These are phyloP conservation scores for Taenaris catops DNA, from an alignment of 2,888 invertebrate genomes.

Conservation along the genomic window DNA sequence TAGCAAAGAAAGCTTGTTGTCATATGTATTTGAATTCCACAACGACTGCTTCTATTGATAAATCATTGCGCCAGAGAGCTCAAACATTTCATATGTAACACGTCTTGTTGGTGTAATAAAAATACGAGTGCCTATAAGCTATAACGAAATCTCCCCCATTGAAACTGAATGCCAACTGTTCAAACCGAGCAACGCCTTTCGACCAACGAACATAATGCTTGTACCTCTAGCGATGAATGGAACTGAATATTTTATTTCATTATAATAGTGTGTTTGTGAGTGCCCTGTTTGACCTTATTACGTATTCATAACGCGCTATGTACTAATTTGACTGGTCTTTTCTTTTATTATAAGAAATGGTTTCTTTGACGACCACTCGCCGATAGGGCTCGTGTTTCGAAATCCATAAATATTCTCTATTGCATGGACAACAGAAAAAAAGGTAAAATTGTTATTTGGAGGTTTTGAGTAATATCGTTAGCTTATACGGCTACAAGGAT, in stretches of 20 bases:
- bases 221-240: slow-evolving; percentile 65
- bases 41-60: no score
- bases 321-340: slow-evolving; percentile 75
- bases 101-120: slow-evolving; percentile 12
- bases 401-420: slow-evolving; percentile 33
- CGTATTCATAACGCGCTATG: slow-evolving; percentile 71
- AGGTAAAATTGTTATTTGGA: slow-evolving; percentile 4
- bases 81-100: slow-evolving; percentile 7
- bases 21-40: no score
- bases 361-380: slow-evolving; percentile 57
- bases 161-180: slow-evolving; percentile 60
- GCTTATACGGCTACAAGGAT: no score
- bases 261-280: slow-evolving; percentile 68
- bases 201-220: slow-evolving; percentile 45
- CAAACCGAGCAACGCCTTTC: slow-evolving; percentile 68
- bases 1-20: no score
- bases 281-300: slow-evolving; percentile 76
- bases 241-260: slow-evolving; percentile 74
- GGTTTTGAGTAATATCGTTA: slow-evolving; percentile 6
- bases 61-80: no score
- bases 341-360: slow-evolving; percentile 61
- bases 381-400: slow-evolving; percentile 32
- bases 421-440: slow-evolving; percentile 8
- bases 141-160: slow-evolving; percentile 27
- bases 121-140: slow-evolving; percentile 18